These are phyloP conservation scores for Pardosa pseudoannulata DNA, from an alignment of 2,888 invertebrate genomes.

Conservation along the genomic window DNA sequence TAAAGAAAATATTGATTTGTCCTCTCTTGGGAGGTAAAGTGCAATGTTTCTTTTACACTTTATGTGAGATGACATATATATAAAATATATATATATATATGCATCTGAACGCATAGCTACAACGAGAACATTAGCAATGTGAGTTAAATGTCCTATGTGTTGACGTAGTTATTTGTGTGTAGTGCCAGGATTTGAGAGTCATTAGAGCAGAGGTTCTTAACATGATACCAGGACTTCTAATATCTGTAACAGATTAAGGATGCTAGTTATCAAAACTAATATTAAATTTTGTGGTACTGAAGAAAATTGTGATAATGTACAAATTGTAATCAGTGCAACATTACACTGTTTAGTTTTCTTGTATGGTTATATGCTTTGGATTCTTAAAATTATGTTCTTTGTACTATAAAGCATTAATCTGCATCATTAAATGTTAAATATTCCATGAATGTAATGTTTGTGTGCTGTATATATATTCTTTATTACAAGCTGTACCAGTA, in stretches of 20 bases:
- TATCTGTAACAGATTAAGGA: not conserved
- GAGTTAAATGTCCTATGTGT: constrained; percentile 61
- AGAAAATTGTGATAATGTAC: constrained; percentile 1
- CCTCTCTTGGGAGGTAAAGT: not conserved
- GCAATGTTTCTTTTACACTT: constrained; percentile 1
- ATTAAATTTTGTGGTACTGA: not conserved
- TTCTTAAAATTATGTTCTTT: not conserved
- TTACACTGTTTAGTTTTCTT: not conserved
- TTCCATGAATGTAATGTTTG: not conserved
- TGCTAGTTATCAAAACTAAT: not conserved
- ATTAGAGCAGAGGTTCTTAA: constrained; percentile 11
- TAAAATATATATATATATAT: constrained; percentile 42
- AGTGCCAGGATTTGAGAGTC: constrained; percentile 39
- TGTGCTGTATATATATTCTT: constrained; percentile 5
- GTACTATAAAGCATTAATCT: not conserved
- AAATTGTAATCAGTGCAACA: not conserved
- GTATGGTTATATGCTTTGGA: not conserved
- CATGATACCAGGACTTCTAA: not conserved
- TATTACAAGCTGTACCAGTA: not conserved
- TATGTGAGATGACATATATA: constrained; percentile 21
- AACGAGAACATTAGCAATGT: constrained; percentile 73
- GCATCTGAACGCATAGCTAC: constrained; percentile 69
- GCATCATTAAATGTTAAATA: not conserved
- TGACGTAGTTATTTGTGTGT: constrained; percentile 57
- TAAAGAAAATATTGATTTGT: constrained; percentile 22